Conservation (phyloP, 2,113 vertebrate genomes). For the Pelecanus crispus region DNA sequence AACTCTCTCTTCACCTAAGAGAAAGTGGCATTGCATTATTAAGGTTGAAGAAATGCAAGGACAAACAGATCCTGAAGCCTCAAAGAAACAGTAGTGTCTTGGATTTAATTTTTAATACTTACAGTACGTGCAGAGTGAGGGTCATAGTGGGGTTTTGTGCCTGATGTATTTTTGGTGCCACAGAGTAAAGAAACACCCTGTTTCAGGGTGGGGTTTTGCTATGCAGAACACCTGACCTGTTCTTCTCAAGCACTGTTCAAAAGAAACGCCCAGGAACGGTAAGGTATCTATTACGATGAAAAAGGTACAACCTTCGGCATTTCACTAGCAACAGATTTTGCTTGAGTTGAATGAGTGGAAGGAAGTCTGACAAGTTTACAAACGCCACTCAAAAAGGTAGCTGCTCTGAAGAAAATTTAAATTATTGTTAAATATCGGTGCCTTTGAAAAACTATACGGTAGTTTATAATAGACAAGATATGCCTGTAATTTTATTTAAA, state of each 20-base stretch:
- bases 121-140: neutral
- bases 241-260: neutral
- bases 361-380: slow-evolving; percentile 14
- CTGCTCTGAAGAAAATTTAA: slow-evolving; percentile 36
- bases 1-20: accelerated
- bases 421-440: slow-evolving; percentile 39
- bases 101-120: neutral
- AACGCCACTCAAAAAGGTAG: neutral
- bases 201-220: neutral
- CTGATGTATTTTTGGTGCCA: neutral
- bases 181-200: neutral
- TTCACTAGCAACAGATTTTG: neutral
- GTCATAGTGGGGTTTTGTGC: neutral
- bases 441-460: neutral
- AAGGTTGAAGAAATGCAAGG: neutral
- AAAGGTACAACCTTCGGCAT: neutral
- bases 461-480: neutral
- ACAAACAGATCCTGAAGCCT: neutral
- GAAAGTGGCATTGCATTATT: neutral
- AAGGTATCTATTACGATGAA: neutral
- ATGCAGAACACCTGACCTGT: accelerated
- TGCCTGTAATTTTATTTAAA: slow-evolving; percentile 55
- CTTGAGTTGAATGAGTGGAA: neutral
- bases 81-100: neutral
- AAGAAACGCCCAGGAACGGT: neutral